phyloP scores from a whole-genome alignment of 2,888 invertebrate species.

The Mesoligia furuncula region DNA sequence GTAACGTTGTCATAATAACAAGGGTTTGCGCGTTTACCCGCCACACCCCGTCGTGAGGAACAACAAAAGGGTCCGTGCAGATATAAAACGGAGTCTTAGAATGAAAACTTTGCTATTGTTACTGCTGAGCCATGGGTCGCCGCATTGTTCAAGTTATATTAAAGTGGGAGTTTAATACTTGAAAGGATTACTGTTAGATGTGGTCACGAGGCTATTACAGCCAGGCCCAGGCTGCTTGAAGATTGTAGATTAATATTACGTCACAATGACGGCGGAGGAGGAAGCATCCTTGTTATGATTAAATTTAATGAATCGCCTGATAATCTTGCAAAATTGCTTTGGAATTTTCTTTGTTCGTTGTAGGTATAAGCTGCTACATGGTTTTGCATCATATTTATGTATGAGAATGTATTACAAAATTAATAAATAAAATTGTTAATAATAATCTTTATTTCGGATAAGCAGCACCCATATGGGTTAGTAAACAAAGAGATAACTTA shows the following conservation, averaged over 20 bases:
- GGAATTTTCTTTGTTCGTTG: slow-evolving; percentile 44
- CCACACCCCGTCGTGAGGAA: slow-evolving; percentile 71
- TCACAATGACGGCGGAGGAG: slow-evolving; percentile 63
- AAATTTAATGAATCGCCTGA: slow-evolving; percentile 66
- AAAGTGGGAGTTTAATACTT: slow-evolving; percentile 87
- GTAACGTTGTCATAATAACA: slow-evolving; percentile 78
- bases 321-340: slow-evolving; percentile 59
- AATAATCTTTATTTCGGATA: no score
- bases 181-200: slow-evolving; percentile 85
- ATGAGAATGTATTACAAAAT: background rate
- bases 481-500: no score
- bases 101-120: slow-evolving; percentile 88
- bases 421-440: background rate
- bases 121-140: slow-evolving; percentile 81
- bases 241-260: slow-evolving; percentile 76
- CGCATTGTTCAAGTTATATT: slow-evolving; percentile 88
- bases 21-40: slow-evolving; percentile 71
- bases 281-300: slow-evolving; percentile 65
- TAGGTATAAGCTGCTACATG: slow-evolving; percentile 8
- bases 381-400: slow-evolving; percentile 5
- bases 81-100: slow-evolving; percentile 85
- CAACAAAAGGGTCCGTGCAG: slow-evolving; percentile 80
- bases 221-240: slow-evolving; percentile 70
- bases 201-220: slow-evolving; percentile 79
- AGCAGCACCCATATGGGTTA: no score